phyloP scores from a whole-genome alignment of 2,888 invertebrate genomes.

The Hermaeophaga mercurialis region DNA sequence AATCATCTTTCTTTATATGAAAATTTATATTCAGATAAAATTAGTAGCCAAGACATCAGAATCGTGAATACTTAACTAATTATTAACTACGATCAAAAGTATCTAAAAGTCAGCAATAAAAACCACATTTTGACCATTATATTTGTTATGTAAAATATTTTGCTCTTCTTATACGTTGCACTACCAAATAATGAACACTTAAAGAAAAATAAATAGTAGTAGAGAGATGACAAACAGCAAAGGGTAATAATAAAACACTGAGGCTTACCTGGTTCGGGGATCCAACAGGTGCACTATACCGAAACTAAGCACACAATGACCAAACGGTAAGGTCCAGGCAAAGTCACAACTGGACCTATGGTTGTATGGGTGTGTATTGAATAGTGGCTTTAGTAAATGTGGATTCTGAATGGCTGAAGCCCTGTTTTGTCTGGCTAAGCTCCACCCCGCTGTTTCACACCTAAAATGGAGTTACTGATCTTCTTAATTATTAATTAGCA shows the following conservation, averaged over 20 bases:
- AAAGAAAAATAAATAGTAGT: background rate
- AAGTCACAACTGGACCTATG: slow-evolving; percentile 27
- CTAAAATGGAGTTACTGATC: slow-evolving; percentile 49
- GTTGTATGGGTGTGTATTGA: slow-evolving; percentile 33
- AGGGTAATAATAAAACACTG: background rate
- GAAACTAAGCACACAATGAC: slow-evolving; percentile 20
- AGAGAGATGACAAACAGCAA: background rate
- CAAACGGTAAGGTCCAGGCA: slow-evolving; percentile 16
- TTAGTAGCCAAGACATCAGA: too few species aligned
- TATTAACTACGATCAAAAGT: too few species aligned
- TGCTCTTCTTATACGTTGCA: too few species aligned
- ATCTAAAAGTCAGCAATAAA: too few species aligned
- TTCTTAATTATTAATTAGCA: slow-evolving; percentile 50
- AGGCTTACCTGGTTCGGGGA: slow-evolving; percentile 12
- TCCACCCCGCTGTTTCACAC: slow-evolving; percentile 49
- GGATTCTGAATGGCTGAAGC: slow-evolving; percentile 48
- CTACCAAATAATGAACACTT: too few species aligned
- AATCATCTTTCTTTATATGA: too few species aligned
- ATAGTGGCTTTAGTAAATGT: slow-evolving; percentile 42
- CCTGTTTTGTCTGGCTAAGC: slow-evolving; percentile 43
- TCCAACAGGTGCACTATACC: slow-evolving; percentile 28
- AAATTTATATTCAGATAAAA: too few species aligned
- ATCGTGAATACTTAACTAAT: too few species aligned
- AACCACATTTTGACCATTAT: too few species aligned
- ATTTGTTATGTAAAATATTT: too few species aligned